phyloP scores from a whole-genome alignment of 2,888 invertebrate species.

The Meteorus cinctellus region DNA sequence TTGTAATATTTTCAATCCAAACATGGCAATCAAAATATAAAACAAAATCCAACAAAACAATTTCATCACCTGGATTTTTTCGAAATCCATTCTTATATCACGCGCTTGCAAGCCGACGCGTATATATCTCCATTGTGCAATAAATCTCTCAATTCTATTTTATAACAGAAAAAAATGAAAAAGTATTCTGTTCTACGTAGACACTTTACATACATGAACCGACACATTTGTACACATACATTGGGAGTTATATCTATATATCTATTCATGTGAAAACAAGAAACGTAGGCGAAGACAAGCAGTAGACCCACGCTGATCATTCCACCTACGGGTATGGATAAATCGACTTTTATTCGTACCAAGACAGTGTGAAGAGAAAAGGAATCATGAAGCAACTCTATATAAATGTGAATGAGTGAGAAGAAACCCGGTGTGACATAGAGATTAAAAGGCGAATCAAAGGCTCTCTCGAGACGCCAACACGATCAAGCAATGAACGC shows the following conservation, averaged over 20 bases:
- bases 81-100: too few species aligned
- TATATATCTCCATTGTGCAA: too few species aligned
- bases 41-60: too few species aligned
- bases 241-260: background rate
- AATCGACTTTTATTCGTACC: background rate
- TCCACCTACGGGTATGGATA: slow-evolving; percentile 36
- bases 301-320: slow-evolving; percentile 48
- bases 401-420: background rate
- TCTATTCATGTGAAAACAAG: background rate
- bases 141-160: too few species aligned
- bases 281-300: slow-evolving; percentile 43
- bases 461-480: background rate
- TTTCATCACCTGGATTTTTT: too few species aligned
- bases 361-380: background rate
- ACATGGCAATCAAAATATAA: too few species aligned
- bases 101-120: too few species aligned
- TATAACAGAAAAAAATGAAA: too few species aligned
- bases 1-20: too few species aligned
- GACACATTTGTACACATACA: background rate
- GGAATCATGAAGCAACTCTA: background rate
- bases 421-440: background rate
- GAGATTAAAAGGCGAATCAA: slow-evolving; percentile 11
- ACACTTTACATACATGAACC: background rate
- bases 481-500: slow-evolving; percentile 45
- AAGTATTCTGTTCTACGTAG: too few species aligned